These are phyloP conservation scores for Hydractinia symbiolongicarpus DNA, from an alignment of 30 jellyfish, hydroid and myxozoan species.

Conservation along the genomic window DNA sequence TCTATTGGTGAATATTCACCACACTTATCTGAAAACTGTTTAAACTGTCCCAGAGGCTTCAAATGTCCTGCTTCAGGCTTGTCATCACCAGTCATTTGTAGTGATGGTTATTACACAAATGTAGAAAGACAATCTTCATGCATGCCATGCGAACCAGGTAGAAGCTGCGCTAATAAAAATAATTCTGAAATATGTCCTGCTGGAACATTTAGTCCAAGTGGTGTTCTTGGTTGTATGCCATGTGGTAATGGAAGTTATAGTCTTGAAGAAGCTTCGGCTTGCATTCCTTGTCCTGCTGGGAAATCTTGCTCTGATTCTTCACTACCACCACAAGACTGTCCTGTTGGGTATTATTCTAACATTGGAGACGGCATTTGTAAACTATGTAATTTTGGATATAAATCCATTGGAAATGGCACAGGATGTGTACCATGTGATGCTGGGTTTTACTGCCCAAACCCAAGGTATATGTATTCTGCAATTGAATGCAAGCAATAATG, in stretches of 20 bases:
- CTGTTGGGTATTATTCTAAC: constrained; percentile 67
- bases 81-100: constrained; percentile 55
- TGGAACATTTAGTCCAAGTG: constrained; percentile 77
- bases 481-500: too few species aligned
- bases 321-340: constrained; percentile 66
- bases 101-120: constrained; percentile 70
- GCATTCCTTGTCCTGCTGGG: constrained; percentile 87
- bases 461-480: constrained; percentile 45
- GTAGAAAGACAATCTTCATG: constrained; percentile 64
- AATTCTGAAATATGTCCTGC: constrained; percentile 56
- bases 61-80: constrained; percentile 66
- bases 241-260: constrained; percentile 83
- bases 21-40: constrained; percentile 49
- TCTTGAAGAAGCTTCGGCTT: constrained; percentile 62
- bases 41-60: constrained; percentile 79
- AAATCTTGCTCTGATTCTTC: constrained; percentile 73
- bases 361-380: constrained; percentile 61
- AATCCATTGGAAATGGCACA: constrained; percentile 64
- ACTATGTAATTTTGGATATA: constrained; percentile 52
- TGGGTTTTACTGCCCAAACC: constrained; percentile 87
- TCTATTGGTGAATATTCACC: constrained; percentile 79
- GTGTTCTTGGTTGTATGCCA: constrained; percentile 49
- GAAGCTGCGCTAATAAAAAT: constrained; percentile 58
- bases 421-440: constrained; percentile 94
- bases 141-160: constrained; percentile 82